Base-by-base conservation (phyloP, 2,888 invertebrate genomes). In the Cantharis rustica region DNA sequence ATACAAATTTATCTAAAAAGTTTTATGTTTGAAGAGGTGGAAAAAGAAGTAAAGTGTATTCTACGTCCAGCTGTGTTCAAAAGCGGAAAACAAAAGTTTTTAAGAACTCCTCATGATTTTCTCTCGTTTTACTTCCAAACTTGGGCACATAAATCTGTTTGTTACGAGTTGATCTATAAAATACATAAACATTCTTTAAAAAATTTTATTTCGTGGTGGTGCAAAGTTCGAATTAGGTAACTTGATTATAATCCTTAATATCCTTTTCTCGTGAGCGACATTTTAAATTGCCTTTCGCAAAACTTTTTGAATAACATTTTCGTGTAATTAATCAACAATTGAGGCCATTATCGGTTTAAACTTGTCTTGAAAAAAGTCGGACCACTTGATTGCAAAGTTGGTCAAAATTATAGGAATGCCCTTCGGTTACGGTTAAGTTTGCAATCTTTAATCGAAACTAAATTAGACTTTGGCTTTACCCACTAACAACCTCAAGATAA, bases 1-100 rank as follows among this genome's bases (percentile, higher is more conserved):
- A 80, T 79, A 80, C 76, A 80, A 77, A 80, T 80, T 80, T 80
- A 80, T 80, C 75, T 79, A 75, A 74, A 77, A 80, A 80, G 80
- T 80, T 80, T 80, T 75, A 78, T 79, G 80, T 77, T 80, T 80
- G 79, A 80, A 78, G 75, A 79, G 80, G 80, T 80, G 80, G 80
- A 80, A 80, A 80, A 78, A 78, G 72, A 71, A 73, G 72, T 75
- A 79, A 79, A 76, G 77, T 72, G 70, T 73, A 76, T 75, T 75
- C 73, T 72, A 73, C 75, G 80, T 80, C 80, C 80, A 80, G 80
- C 80, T 80, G 80, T 73, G 80, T 76, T 80, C 80, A 75, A 75
- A 73, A 78, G 73, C 79, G 76, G 80, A 79, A 80, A 80, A 80
- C 80, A 80, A 80, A 80, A 79, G 79, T 80, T 80, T 64, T 79